Evolutionary conservation across 2,888 invertebrate genomes (phyloP).

Genomic region (Boloria selene): DNA sequence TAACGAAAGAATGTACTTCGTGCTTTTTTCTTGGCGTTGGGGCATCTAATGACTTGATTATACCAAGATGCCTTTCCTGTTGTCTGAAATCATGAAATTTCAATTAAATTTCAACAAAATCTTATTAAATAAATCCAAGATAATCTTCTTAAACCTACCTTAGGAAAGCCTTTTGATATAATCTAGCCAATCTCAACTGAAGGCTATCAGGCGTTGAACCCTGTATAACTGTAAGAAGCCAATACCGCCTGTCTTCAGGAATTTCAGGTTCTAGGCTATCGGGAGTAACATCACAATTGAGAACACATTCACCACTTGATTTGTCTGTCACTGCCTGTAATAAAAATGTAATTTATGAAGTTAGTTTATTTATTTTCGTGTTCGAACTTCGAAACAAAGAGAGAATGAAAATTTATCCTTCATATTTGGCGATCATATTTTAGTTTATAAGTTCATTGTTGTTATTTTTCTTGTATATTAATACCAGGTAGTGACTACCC

Average conservation of each 20-base stretch:
- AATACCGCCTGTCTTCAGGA: slow-evolving; percentile 87
- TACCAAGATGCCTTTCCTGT: slow-evolving; percentile 90
- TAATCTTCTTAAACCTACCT: slow-evolving; percentile 74
- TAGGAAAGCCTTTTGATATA: slow-evolving; percentile 91
- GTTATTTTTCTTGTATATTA: too few species aligned
- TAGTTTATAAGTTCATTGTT: too few species aligned
- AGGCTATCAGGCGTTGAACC: slow-evolving; percentile 84
- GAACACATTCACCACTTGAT: slow-evolving; percentile 76
- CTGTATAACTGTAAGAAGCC: slow-evolving; percentile 90
- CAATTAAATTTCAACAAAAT: neutral
- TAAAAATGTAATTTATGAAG: neutral
- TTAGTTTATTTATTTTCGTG: neutral
- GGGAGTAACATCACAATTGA: slow-evolving; percentile 75
- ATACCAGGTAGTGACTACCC: too few species aligned
- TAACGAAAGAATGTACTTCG: slow-evolving; percentile 74
- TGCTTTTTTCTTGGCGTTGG: slow-evolving; percentile 73
- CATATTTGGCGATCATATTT: too few species aligned
- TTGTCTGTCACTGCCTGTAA: slow-evolving; percentile 74
- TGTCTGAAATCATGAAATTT: slow-evolving; percentile 80
- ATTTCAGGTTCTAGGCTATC: slow-evolving; percentile 80
- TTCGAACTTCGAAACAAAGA: neutral
- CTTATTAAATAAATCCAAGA: neutral
- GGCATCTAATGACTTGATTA: slow-evolving; percentile 80
- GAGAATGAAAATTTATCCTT: too few species aligned
- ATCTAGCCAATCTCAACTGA: slow-evolving; percentile 87